A percentile compares a stretch with the other conserved stretches of the same genome.
phyloP scores from a whole-genome alignment of 1,140 invertebrate genomes.

The Diachasmimorpha longicaudata region DNA sequence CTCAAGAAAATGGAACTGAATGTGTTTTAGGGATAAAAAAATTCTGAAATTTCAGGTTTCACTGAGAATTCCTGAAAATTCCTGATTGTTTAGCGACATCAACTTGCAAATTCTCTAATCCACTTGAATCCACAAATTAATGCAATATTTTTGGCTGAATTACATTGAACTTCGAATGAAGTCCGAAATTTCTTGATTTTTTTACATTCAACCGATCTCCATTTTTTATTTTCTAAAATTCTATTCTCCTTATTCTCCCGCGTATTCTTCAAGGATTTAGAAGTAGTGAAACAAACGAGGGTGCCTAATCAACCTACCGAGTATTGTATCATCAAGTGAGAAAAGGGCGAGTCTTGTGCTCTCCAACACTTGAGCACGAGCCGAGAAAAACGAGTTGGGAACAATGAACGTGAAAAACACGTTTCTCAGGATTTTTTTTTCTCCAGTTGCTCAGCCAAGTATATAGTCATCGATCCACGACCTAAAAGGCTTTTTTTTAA shows the following conservation, averaged over 20 bases:
- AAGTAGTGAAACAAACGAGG: conserved; percentile 7
- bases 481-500: background rate
- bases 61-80: no score
- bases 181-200: no score
- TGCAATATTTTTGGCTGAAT: no score
- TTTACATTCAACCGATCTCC: no score
- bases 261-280: background rate
- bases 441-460: background rate
- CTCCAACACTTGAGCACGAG: conserved; percentile 36
- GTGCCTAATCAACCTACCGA: conserved; percentile 7
- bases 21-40: no score
- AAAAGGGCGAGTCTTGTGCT: conserved; percentile 10
- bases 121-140: no score
- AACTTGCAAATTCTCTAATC: no score
- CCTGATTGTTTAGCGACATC: no score
- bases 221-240: no score
- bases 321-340: conserved; percentile 12
- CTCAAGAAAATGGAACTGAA: no score
- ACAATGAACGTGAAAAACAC: conserved; percentile 29
- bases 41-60: no score
- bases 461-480: background rate
- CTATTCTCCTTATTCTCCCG: background rate
- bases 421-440: background rate
- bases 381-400: conserved; percentile 30
- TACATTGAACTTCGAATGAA: no score